These are phyloP conservation scores for Drosophila equinoxialis DNA, from an alignment of 1,140 invertebrate species.

Conservation along the genomic window DNA sequence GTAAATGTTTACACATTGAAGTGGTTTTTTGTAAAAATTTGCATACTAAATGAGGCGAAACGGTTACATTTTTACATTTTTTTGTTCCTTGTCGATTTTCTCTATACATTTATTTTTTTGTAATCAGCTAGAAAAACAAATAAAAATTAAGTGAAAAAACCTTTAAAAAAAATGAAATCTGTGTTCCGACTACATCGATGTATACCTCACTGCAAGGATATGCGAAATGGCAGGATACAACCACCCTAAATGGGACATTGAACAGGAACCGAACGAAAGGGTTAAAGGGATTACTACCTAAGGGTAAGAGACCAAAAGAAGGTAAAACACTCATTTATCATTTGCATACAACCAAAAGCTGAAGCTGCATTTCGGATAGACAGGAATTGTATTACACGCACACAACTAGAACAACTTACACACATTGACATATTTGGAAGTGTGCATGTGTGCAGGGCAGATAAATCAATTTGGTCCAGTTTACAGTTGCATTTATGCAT, in stretches of 20 bases:
- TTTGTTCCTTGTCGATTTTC: slow-evolving; percentile 11
- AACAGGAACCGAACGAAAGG: slow-evolving; percentile 41
- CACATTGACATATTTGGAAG: slow-evolving; percentile 9
- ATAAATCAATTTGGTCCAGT: slow-evolving; percentile 58
- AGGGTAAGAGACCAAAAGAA: slow-evolving; percentile 6
- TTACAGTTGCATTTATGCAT: slow-evolving; percentile 48
- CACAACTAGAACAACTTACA: not conserved
- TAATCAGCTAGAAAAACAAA: slow-evolving; percentile 73
- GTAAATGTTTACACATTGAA: slow-evolving; percentile 76
- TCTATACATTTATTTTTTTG: slow-evolving; percentile 38
- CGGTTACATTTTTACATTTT: slow-evolving; percentile 38
- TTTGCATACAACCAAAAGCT: slow-evolving; percentile 59
- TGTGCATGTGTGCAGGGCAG: slow-evolving; percentile 1
- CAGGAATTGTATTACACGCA: slow-evolving; percentile 21
- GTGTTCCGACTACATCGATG: slow-evolving; percentile 26
- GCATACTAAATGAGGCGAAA: slow-evolving; percentile 69
- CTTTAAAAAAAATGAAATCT: slow-evolving; percentile 43
- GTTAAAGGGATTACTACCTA: slow-evolving; percentile 47
- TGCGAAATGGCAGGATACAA: slow-evolving; percentile 38
- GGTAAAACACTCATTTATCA: slow-evolving; percentile 56
- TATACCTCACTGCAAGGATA: slow-evolving; percentile 25
- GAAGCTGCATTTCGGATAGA: slow-evolving; percentile 15
- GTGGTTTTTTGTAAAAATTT: slow-evolving; percentile 71
- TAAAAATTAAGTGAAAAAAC: slow-evolving; percentile 78
- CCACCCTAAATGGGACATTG: slow-evolving; percentile 26